Evolutionary conservation across 2,888 invertebrate genomes (phyloP).

Genomic region (Lycophotia porphyrea): DNA sequence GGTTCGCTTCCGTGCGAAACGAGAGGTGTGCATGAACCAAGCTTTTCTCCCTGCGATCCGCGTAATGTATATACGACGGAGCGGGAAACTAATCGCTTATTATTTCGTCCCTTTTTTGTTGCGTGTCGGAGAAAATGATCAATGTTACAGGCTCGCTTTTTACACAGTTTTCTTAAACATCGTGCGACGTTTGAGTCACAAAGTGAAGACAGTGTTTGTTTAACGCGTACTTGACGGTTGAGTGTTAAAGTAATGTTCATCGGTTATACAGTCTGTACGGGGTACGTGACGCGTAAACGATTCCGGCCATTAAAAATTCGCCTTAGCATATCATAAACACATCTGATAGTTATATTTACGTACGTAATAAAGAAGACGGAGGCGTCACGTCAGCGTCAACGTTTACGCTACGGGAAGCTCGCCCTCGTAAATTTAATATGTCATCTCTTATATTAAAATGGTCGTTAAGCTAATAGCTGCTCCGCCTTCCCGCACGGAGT

Average conservation of each 20-base stretch:
- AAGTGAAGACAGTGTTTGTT: conserved; percentile 71
- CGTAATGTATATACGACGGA: conserved; percentile 73
- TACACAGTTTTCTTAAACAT: conserved; percentile 76
- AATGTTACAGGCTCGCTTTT: conserved; percentile 76
- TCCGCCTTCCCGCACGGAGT: conserved; percentile 82
- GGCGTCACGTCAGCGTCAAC: conserved; percentile 84
- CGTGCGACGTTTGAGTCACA: conserved; percentile 72
- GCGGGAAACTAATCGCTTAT: conserved; percentile 83
- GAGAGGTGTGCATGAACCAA: conserved; percentile 86
- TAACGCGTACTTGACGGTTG: conserved; percentile 60
- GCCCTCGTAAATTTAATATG: conserved; percentile 89
- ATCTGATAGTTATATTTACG: conserved; percentile 86
- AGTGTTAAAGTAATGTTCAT: conserved; percentile 69
- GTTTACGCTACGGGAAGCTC: conserved; percentile 84
- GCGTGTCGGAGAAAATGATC: conserved; percentile 81
- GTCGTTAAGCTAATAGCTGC: conserved; percentile 89
- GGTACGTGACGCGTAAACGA: conserved; percentile 76
- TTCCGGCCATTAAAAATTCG: conserved; percentile 81
- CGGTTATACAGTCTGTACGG: conserved; percentile 66
- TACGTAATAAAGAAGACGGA: conserved; percentile 87
- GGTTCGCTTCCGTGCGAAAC: conserved; percentile 88
- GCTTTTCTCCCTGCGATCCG: conserved; percentile 76
- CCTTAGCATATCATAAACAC: conserved; percentile 84
- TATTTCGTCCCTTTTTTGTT: conserved; percentile 81
- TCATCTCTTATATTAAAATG: conserved; percentile 90